Conservation (phyloP, 2,797 vertebrate species). For the Enteromius unitaeniatus region DNA sequence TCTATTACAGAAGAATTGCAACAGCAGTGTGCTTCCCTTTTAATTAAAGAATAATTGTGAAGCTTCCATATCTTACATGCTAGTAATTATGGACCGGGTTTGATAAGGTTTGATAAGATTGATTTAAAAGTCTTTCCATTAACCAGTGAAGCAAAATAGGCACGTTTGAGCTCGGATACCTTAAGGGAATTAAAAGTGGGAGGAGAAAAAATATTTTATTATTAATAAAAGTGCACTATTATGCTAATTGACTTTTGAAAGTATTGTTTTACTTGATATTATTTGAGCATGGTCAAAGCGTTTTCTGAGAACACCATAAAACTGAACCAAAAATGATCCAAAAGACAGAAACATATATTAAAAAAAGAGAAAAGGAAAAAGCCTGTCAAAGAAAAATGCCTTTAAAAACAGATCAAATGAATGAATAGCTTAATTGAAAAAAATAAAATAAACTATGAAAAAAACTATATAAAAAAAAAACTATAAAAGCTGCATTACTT, state of each 20-base stretch:
- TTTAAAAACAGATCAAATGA: neutral
- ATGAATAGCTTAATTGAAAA: neutral
- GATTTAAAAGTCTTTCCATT: slow-evolving; percentile 70
- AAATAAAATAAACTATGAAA: neutral
- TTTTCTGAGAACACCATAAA: neutral
- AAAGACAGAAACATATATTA: neutral
- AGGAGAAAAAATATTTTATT: neutral
- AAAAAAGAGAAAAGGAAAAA: neutral
- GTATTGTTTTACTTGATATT: neutral
- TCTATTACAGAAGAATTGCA: slow-evolving; percentile 10
- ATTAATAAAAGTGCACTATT: neutral
- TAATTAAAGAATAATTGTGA: slow-evolving; percentile 76
- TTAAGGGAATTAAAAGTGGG: slow-evolving; percentile 8
- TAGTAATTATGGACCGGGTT: slow-evolving; percentile 70
- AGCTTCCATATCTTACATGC: slow-evolving; percentile 77
- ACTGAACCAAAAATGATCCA: neutral
- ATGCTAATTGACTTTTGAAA: neutral
- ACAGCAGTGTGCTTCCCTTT: slow-evolving; percentile 56
- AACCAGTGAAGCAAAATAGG: slow-evolving; percentile 60
- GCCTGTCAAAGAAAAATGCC: neutral
- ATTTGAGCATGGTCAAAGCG: neutral
- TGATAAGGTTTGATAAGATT: slow-evolving; percentile 72
- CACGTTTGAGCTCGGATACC: neutral
- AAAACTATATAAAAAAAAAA: neutral
- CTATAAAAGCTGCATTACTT: neutral